phyloP scores from a whole-genome alignment of 2,113 vertebrate species.

The Cephalopholis sonnerati region DNA sequence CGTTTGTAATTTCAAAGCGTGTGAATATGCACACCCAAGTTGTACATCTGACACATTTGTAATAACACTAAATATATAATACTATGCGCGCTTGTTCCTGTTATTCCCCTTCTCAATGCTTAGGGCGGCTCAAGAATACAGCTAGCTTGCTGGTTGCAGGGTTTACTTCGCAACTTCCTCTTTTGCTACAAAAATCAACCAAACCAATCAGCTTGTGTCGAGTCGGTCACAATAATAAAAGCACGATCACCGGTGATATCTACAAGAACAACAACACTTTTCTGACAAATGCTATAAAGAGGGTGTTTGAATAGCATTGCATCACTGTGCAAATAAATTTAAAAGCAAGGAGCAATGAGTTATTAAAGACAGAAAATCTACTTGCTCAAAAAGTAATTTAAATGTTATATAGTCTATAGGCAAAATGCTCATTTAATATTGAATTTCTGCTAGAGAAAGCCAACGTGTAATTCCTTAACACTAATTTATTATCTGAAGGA shows the following conservation, averaged over 20 bases:
- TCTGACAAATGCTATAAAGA: not conserved
- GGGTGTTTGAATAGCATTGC: not conserved
- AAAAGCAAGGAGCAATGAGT: not conserved
- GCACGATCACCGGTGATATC: slow-evolving; percentile 8
- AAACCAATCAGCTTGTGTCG: slow-evolving; percentile 47
- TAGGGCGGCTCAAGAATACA: slow-evolving; percentile 55
- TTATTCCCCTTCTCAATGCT: slow-evolving; percentile 53
- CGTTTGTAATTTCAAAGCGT: slow-evolving; percentile 9
- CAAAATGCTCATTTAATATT: not conserved
- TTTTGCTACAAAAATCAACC: slow-evolving; percentile 52
- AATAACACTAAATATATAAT: not conserved
- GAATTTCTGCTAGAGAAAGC: not conserved
- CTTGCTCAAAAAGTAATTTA: not conserved
- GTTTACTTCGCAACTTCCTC: slow-evolving; percentile 73
- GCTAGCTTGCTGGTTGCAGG: slow-evolving; percentile 52
- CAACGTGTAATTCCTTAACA: no score
- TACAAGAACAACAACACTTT: slow-evolving; percentile 30
- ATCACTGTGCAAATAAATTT: not conserved
- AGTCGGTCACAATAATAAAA: slow-evolving; percentile 15
- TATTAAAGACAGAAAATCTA: not conserved
- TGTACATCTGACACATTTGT: not conserved
- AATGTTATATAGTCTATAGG: not conserved
- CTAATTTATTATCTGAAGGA: not conserved
- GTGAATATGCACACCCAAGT: slow-evolving; percentile 11
- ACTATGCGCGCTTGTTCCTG: slow-evolving; percentile 46